These are phyloP conservation scores for Drosophila nr. perissopoda DNA, from an alignment of 2,888 invertebrate genomes.

Conservation along the genomic window DNA sequence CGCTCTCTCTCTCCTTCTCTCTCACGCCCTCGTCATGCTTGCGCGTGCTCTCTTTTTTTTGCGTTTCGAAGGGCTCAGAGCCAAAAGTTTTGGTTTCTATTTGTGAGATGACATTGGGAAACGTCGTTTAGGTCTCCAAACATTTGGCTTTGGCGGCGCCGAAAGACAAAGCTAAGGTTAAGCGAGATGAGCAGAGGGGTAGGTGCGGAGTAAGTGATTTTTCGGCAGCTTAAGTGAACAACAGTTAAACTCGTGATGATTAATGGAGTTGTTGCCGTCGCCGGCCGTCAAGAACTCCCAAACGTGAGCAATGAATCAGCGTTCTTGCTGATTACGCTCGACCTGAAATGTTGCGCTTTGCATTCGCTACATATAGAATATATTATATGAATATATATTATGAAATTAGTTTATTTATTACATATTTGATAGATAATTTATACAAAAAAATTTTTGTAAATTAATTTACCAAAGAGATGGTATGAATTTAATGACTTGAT, in stretches of 20 bases:
- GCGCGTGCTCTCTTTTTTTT: conserved; percentile 22
- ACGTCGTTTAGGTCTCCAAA: conserved; percentile 40
- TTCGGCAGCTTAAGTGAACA: conserved; percentile 24
- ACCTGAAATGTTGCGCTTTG: conserved; percentile 23
- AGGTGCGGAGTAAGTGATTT: conserved; percentile 21
- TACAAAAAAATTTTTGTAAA: background rate
- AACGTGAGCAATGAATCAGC: conserved; percentile 51
- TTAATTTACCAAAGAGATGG: background rate
- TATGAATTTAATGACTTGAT: background rate
- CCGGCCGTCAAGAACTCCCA: conserved; percentile 34
- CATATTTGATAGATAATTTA: background rate
- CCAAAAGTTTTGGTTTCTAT: conserved; percentile 29
- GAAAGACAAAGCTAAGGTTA: conserved; percentile 51
- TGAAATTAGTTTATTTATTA: background rate
- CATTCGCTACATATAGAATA: background rate
- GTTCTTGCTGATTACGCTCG: conserved; percentile 34
- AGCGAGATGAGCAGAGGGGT: background rate
- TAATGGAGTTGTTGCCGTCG: conserved; percentile 40
- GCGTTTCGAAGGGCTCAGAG: conserved; percentile 58
- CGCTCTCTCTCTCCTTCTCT: conserved; percentile 11
- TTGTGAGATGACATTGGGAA: conserved; percentile 49
- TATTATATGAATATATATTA: background rate
- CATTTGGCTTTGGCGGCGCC: conserved; percentile 45
- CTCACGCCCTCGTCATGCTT: conserved; percentile 2
- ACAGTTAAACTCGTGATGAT: conserved; percentile 43